These are phyloP conservation scores for Cydia fagiglandana DNA, from an alignment of 1,140 invertebrate genomes.

Conservation along the genomic window DNA sequence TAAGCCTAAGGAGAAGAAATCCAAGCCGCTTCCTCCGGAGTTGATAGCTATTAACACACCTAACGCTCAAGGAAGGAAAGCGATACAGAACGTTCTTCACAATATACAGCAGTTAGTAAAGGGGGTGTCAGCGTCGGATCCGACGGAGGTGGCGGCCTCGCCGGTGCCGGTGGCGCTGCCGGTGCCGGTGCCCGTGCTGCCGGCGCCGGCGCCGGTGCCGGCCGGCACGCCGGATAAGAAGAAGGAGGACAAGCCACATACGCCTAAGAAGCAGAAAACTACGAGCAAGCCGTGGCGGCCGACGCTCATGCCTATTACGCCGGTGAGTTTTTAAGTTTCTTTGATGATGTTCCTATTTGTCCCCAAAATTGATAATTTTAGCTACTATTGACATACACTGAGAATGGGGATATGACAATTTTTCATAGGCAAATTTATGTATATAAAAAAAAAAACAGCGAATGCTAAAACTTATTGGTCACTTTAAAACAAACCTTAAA, in stretches of 20 bases:
- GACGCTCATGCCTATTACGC: slow-evolving; percentile 83
- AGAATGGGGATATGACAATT: too few species aligned
- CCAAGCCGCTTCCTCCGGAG: slow-evolving; percentile 71
- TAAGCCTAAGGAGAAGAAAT: slow-evolving; percentile 58
- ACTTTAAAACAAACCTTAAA: too few species aligned
- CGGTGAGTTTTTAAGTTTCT: slow-evolving; percentile 48
- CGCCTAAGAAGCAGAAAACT: slow-evolving; percentile 75
- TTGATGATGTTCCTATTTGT: too few species aligned
- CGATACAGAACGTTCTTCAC: slow-evolving; percentile 75
- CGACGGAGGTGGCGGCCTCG: slow-evolving; percentile 61
- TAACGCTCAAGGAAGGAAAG: slow-evolving; percentile 67
- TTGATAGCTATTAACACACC: slow-evolving; percentile 76
- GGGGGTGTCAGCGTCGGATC: slow-evolving; percentile 68
- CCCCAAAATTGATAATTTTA: too few species aligned
- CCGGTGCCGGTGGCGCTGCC: slow-evolving; percentile 51
- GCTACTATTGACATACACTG: too few species aligned
- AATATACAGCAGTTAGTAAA: slow-evolving; percentile 77
- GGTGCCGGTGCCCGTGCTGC: slow-evolving; percentile 32
- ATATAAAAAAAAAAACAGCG: too few species aligned
- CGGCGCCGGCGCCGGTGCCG: neutral
- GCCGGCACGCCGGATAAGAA: slow-evolving; percentile 48
- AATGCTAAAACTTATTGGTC: too few species aligned
- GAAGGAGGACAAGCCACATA: slow-evolving; percentile 54
- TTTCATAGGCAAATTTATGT: too few species aligned
- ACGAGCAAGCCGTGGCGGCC: slow-evolving; percentile 83